Base-by-base conservation (phyloP, 2,888 invertebrate species). In the Rhimphoctona megacephalus region DNA sequence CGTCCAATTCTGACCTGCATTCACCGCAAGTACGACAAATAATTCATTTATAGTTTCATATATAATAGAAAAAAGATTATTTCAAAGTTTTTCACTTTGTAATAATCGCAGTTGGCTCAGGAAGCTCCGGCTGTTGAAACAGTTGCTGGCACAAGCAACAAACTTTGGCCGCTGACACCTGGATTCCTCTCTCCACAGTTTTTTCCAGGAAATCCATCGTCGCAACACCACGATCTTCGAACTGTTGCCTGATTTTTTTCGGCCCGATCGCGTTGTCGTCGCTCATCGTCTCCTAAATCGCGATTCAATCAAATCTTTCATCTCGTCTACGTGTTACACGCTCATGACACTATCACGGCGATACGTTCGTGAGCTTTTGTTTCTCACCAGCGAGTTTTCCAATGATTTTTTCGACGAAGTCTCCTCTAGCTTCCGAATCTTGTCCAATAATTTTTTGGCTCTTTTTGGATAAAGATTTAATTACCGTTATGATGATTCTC, bases 1-100 rank as follows among this genome's bases (percentile, higher is more conserved):
- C 89, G 11, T 92, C 92, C 64, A 94, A 82, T 79, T 94, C 94
- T 0, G 91, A 89, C 85, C 94, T 94, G 81, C 25, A 66, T 70
- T 39, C 9, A 66, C 2, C 43, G 43, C 11, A 9, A 43, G 11
- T 43, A 2, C 11, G 43, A 43, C 43, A 0, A 2, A 11, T 2
- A 11, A 43, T 43, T 43, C 14, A 11, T 43, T 43, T 1, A 14
- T 11, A 0, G 43, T 43, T 14, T 43, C 43, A 14, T 43, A 43
- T 2, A 43, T 11, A 11, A 43, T 43, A 43, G 14, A 49, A 33
- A 33, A 36, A 73, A 25, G 19, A 9, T 76, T 61, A 49, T 25
- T 57, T 30, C 6, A 11, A 36, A 30, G 52, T 9, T 49, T 17
- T 25, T 36, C 86, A 92, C 93, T 91, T 91, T 11, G 92, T 92